A percentile compares a stretch with the other conserved stretches of the same genome.
These are phyloP conservation scores for Acanthosepion esculentum DNA, from an alignment of 2,888 invertebrate species.

Conservation along the genomic window DNA sequence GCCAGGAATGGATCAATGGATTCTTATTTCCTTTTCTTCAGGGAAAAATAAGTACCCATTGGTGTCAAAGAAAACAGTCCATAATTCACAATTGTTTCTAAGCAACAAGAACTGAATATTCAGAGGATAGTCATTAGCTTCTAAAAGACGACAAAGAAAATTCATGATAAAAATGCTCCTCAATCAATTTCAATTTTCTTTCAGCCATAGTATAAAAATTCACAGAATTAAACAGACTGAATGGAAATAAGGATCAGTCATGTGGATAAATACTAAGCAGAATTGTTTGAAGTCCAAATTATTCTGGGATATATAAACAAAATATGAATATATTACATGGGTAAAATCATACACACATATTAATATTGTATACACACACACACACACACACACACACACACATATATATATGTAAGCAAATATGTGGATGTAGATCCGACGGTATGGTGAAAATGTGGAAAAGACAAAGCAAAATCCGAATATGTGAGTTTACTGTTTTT, in stretches of 20 bases:
- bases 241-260: not conserved
- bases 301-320: no score
- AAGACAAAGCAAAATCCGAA: no score
- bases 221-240: not conserved
- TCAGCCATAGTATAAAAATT: not conserved
- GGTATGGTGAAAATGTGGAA: no score
- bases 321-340: no score
- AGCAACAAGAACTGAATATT: not conserved
- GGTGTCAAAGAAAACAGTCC: not conserved
- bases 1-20: not conserved
- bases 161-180: not conserved
- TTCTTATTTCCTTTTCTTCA: not conserved
- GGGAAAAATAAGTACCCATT: not conserved
- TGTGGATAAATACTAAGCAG: not conserved
- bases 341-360: no score
- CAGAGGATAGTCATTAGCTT: not conserved
- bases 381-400: not conserved
- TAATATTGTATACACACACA: not conserved
- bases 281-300: no score
- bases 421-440: no score
- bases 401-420: no score
- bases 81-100: not conserved
- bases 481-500: no score
- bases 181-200: not conserved
- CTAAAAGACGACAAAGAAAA: not conserved